Evolutionary conservation across 2,888 invertebrate species (phyloP), one percentile per base, ranked within the genome.

Genomic region (Clitarchus hookeri): DNA sequence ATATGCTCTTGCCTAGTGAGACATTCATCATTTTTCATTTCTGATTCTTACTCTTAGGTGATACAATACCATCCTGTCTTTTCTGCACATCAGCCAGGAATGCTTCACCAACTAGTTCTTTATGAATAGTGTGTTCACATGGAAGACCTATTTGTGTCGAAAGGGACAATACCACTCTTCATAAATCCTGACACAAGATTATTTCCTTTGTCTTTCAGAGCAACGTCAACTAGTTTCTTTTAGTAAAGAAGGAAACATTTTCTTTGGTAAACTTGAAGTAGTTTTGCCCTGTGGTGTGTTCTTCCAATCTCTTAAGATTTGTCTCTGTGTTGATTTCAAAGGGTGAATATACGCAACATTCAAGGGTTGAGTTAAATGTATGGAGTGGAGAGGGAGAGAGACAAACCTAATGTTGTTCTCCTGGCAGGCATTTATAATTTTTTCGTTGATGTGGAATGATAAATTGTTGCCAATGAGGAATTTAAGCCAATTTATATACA

Each of bases 381-480:
- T 91, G 16, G 89, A 88, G 87, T 91, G 90, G 12, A 89, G 87
- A 9, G 90, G 90, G 23, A 91, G 88, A 87, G 89, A 90, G 12
- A 91, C 88, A 88, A 91, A 91, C n/a, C 86, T 84, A 83, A 91
- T 91, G 87, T 91, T 88, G 84, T 90, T 88, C 78, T 90, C 89
- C 86, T 90, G 87, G 87, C 91, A 92, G 48, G 87, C 48, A 83
- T 89, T 65, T 23, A 91, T 87, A 36, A 90, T 88, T 53, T 89
- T 88, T 25, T 86, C 27, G 84, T 88, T 89, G 44, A 91, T 87
- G 86, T 91, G 91, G 83, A 89, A 89, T 12, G 90, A 89, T 84
- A 91, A 87, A 88, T 91, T 91, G 86, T 92, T 91, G 0, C 91
- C 91, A 85, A 91, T 90, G 11, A 91, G 53, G 44, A 90, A 88